Base-by-base conservation (phyloP, 2,113 vertebrate species). In the Limanda limanda region DNA sequence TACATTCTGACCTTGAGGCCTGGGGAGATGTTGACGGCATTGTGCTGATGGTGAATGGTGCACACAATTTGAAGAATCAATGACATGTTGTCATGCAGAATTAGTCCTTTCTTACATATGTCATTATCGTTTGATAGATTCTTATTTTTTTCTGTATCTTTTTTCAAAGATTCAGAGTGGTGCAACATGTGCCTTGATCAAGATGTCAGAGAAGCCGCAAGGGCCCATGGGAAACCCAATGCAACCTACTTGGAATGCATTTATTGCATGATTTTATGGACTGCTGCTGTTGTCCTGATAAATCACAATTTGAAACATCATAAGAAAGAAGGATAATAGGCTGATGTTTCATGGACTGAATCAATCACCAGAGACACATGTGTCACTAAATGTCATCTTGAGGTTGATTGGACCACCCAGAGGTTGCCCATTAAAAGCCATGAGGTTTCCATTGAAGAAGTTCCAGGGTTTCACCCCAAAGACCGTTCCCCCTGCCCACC, bases 371-470 rank as follows among this genome's bases (percentile, higher is more conserved):
- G 60, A 83, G 83, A 88, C 88, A 82, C 78, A 83, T 78, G 77
- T 92, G 86, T 88, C 88, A 82, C 80, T 83, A 83, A 87, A 90
- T 90, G 87, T 92, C 89, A 84, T 88, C 74, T 73, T 61, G 70
- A 71, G 79, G 81, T 83, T 91, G 88, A 89, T 73, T 87, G 85
- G 90, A 92, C 91, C 91, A 93, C 91, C 92, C 92, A 86, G 82
- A 84, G 62, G 80, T 87, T 72, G 52, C 74, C 87, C 84, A 70
- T 89, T 89, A 83, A 88, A 82, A 79, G 74, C 79, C 84, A 86
- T 89, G 83, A 71, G 84, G 85, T 88, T 93, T 90, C 81, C 78
- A 93, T 91, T 90, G 88, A 85, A 89, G 80, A 86, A 81, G 76
- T 86, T 92, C 74, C 76, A 82, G 67, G 60, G 61, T 71, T 83